phyloP scores from a whole-genome alignment of 1,140 invertebrate species.

The Trachymyrmex cornetzi region DNA sequence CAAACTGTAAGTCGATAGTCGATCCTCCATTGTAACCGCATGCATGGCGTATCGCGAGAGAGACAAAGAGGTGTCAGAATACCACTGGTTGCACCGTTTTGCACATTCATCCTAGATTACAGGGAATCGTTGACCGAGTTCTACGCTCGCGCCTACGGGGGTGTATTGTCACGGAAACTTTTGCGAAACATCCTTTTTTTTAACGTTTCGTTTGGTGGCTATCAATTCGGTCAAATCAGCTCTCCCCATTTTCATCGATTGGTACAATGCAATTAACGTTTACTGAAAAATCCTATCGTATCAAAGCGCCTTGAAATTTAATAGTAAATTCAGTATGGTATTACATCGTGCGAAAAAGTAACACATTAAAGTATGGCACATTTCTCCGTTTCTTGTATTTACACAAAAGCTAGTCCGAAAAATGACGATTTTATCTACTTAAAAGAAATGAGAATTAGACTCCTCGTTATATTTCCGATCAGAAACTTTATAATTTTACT shows the following conservation, averaged over 20 bases:
- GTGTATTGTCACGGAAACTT: constrained; percentile 33
- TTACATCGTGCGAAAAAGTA: background rate
- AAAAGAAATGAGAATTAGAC: constrained; percentile 26
- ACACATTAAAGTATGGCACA: background rate
- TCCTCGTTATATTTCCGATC: background rate
- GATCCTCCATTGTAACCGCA: constrained; percentile 40
- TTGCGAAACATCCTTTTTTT: constrained; percentile 26
- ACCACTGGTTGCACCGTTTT: constrained; percentile 17
- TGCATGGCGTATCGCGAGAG: background rate
- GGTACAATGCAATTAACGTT: constrained; percentile 10
- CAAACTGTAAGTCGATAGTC: constrained; percentile 55
- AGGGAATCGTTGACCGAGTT: constrained; percentile 38
- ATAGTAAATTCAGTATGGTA: background rate
- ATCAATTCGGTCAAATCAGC: constrained; percentile 22
- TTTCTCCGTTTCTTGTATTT: background rate
- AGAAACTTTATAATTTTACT: constrained; percentile 10
- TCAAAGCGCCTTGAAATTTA: constrained; percentile 3
- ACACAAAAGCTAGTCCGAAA: background rate
- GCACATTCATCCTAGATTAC: constrained; percentile 50
- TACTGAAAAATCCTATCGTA: background rate
- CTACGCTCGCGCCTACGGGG: background rate
- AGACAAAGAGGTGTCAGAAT: constrained; percentile 41
- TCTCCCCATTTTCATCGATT: background rate
- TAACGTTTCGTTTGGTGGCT: background rate
- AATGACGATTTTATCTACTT: background rate